Percentiles rank a stretch among this genome's conserved stretches.
Evolutionary conservation across 2,888 invertebrate species (phyloP).

Genomic region (Idaea straminata): DNA sequence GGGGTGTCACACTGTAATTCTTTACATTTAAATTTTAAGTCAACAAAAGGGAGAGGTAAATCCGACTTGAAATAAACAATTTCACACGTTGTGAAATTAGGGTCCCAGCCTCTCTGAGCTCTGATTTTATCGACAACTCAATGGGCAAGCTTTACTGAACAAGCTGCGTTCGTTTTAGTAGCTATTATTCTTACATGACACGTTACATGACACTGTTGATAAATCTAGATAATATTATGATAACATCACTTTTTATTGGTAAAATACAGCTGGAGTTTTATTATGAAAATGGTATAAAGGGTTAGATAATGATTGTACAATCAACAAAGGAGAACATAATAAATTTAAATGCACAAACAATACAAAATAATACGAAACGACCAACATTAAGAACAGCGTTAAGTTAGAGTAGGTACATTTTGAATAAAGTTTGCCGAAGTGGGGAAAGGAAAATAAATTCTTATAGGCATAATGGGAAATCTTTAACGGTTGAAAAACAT

Average conservation of each 20-base stretch:
- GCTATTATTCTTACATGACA: slow-evolving; percentile 30
- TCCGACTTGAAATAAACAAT: slow-evolving; percentile 63
- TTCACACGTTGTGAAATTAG: slow-evolving; percentile 59
- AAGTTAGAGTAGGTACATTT: too few species aligned
- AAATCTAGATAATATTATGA: not conserved
- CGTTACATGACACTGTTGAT: not conserved
- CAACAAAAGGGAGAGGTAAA: slow-evolving; percentile 61
- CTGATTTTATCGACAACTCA: slow-evolving; percentile 57
- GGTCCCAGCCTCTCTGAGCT: slow-evolving; percentile 35
- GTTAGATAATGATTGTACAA: not conserved
- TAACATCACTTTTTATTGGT: not conserved
- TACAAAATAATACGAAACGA: too few species aligned
- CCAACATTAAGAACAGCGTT: too few species aligned
- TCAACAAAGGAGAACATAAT: not conserved
- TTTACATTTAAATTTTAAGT: slow-evolving; percentile 62
- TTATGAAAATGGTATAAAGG: not conserved
- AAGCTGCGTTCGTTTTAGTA: slow-evolving; percentile 25
- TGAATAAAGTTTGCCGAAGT: too few species aligned
- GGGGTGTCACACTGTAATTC: slow-evolving; percentile 70
- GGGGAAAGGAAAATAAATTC: too few species aligned
- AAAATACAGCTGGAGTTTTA: not conserved
- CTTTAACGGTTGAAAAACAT: too few species aligned
- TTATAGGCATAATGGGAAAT: too few species aligned
- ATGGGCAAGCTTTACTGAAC: slow-evolving; percentile 41
- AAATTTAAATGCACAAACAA: too few species aligned